These are phyloP conservation scores for Alentia gelatinosa DNA, from an alignment of 2,888 invertebrate genomes.

Conservation along the genomic window DNA sequence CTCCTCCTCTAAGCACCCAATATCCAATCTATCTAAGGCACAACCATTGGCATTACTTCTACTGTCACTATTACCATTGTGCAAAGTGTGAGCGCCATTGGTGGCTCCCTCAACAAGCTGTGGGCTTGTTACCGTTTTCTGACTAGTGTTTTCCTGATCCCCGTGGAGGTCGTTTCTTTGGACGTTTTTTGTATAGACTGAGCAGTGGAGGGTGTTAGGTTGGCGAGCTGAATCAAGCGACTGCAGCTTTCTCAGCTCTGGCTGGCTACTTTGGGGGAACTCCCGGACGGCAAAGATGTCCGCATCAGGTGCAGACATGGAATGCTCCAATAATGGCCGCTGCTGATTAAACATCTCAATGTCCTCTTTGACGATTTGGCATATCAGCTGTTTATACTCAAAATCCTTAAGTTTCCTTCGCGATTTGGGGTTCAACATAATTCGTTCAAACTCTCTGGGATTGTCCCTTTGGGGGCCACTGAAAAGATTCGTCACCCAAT, in stretches of 20 bases:
- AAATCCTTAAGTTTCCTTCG: constrained; percentile 41
- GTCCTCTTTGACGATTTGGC: constrained; percentile 58
- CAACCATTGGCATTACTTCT: neutral
- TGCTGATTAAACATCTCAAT: constrained; percentile 29
- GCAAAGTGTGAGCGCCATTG: neutral
- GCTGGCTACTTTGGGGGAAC: constrained; percentile 61
- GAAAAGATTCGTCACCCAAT: neutral
- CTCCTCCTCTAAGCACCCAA: neutral
- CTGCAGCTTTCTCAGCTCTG: neutral
- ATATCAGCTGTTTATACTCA: constrained; percentile 56
- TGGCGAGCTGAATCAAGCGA: neutral
- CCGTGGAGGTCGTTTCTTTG: neutral
- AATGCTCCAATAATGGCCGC: constrained; percentile 52
- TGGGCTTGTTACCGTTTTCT: neutral
- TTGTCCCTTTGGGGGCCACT: neutral
- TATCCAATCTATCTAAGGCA: too few relatives aligned
- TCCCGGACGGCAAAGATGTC: constrained; percentile 62
- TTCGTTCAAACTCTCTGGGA: neutral
- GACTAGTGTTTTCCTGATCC: neutral
- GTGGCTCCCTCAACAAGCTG: neutral
- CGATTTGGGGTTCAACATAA: neutral
- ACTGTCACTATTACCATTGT: too few relatives aligned
- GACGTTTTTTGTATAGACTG: neutral
- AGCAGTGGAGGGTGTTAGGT: neutral
- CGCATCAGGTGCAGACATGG: constrained; percentile 31